Evolutionary conservation across 2,113 vertebrate species (phyloP), one percentile per base, ranked within the genome.

Genomic region (Oceanites oceanicus): DNA sequence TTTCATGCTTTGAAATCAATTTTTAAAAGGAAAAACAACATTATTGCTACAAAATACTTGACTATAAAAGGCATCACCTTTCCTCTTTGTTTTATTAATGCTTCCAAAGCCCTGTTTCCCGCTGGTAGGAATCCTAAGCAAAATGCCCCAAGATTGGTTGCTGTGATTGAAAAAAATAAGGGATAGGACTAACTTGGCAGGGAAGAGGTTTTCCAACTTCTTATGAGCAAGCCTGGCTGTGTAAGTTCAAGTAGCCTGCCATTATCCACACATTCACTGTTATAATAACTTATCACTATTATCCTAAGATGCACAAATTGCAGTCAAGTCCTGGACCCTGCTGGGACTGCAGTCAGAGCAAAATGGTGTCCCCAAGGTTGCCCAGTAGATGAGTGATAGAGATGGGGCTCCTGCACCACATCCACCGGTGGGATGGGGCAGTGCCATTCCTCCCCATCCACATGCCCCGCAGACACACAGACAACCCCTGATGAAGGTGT

Each of bases 401-500:
- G 56, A 52, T 27, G 47, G 22, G 7, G 12, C 2, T 50, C 45
- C 42, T 27, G 21, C 13, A 45, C 26, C 1, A 0, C 26, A 36
- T 29, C 58, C n/a, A 27, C 30, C 0, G 0, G n/a, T 6, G 22
- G n/a, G 13, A 70, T 15, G 34, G 34, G 17, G 21, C 7, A 44
- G 30, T 30, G 50, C 40, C n/a, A 14, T 36, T 80, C 68, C 29
- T 83, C 36, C 25, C 40, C 2, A 1, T 52, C 47, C 44, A 26
- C 0, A 0, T 36, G 13, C 19, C 34, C 19, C 32, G 49, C 30
- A 44, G 71, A 50, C 70, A 87, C 34, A 42, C 2, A 52, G 50
- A 32, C 18, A 80, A 13, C 14, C 23, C n/a, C 42, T 45, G 45
- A 56, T 5, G 15, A 47, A 94, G 38, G 21, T 16, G 26, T 14